These are phyloP conservation scores for Melanostigma gelatinosum DNA, from an alignment of 2,113 vertebrate genomes.

Conservation along the genomic window DNA sequence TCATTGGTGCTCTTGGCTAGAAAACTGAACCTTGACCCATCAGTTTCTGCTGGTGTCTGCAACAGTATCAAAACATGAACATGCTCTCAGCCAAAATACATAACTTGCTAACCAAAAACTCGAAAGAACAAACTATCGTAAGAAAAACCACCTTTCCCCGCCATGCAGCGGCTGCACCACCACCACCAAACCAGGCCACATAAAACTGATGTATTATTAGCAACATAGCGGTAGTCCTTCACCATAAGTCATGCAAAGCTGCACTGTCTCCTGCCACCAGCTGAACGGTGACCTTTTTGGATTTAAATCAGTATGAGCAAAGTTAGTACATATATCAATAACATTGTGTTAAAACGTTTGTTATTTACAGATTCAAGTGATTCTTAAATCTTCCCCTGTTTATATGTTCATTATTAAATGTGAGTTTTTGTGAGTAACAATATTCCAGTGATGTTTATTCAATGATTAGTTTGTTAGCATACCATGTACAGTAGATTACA, in stretches of 20 bases:
- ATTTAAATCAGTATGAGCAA: neutral
- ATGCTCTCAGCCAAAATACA: neutral
- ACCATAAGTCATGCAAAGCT: slow-evolving; percentile 58
- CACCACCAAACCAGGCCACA: slow-evolving; percentile 41
- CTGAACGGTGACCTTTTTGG: slow-evolving; percentile 50
- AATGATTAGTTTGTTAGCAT: neutral
- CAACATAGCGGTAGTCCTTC: neutral
- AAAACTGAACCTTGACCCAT: slow-evolving; percentile 72
- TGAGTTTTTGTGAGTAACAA: neutral
- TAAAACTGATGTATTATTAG: neutral
- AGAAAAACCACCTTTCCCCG: neutral
- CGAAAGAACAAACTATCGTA: neutral
- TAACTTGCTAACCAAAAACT: neutral
- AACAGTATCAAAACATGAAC: slow-evolving; percentile 17
- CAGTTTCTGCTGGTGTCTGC: slow-evolving; percentile 52
- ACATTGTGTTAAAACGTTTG: neutral
- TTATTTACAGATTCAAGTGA: neutral
- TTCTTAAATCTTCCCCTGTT: neutral
- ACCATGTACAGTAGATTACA: neutral
- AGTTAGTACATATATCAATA: neutral
- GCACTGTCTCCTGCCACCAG: slow-evolving; percentile 8
- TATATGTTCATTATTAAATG: neutral
- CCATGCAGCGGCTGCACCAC: slow-evolving; percentile 32
- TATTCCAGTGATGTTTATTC: neutral
- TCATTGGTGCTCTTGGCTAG: slow-evolving; percentile 74